Evolutionary conservation across 2,797 vertebrate genomes (phyloP).

Genomic region (Rhynchonycteris naso): DNA sequence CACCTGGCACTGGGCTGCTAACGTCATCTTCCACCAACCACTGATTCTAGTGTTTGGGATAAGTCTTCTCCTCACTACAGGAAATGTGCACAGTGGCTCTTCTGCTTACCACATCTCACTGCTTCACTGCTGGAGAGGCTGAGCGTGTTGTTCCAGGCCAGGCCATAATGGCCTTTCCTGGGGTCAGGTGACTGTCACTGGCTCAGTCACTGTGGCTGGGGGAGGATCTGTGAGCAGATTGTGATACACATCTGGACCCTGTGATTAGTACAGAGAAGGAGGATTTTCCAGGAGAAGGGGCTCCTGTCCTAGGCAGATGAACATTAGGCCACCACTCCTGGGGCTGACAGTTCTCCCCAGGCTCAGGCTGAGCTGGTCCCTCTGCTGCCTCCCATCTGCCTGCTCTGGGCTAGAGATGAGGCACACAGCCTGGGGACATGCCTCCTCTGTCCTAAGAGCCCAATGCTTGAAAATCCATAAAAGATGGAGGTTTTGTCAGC

Average conservation of each 20-base stretch:
- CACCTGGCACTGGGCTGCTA: accelerated
- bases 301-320: background rate
- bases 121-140: background rate
- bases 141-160: background rate
- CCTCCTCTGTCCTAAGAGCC: background rate
- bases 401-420: background rate
- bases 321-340: accelerated
- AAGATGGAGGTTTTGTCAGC: conserved; percentile 11
- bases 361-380: background rate
- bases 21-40: background rate
- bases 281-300: background rate
- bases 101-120: background rate
- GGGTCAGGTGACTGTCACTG: background rate
- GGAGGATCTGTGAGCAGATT: background rate
- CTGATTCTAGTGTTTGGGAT: background rate
- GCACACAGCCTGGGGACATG: background rate
- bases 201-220: background rate
- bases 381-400: background rate
- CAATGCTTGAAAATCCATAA: background rate
- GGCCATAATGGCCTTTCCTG: background rate
- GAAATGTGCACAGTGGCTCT: accelerated
- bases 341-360: background rate
- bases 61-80: background rate
- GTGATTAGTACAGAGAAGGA: background rate
- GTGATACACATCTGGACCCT: background rate